These are phyloP conservation scores for Lasius platythorax DNA, from an alignment of 2,888 invertebrate genomes.

Conservation along the genomic window DNA sequence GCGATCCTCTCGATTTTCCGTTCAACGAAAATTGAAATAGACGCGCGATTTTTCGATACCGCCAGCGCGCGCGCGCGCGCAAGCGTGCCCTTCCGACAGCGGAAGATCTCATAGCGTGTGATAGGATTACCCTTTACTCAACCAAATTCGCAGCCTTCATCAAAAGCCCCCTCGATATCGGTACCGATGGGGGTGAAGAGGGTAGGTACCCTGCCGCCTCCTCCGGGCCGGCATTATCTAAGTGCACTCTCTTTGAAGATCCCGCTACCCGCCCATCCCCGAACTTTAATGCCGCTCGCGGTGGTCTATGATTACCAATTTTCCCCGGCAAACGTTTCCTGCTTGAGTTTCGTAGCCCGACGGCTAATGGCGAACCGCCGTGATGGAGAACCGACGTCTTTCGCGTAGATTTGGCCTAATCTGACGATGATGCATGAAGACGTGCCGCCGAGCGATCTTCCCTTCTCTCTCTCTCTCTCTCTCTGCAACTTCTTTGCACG, in stretches of 20 bases:
- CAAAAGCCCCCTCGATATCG: conserved; percentile 84
- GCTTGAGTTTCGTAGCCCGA: conserved; percentile 78
- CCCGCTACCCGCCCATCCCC: conserved; percentile 79
- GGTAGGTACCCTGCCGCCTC: conserved; percentile 65
- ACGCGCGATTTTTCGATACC: conserved; percentile 48
- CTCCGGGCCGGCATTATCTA: conserved; percentile 84
- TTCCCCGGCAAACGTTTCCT: conserved; percentile 84
- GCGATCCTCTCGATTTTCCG: conserved; percentile 45
- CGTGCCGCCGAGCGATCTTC: conserved; percentile 10
- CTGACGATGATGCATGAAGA: conserved; percentile 68
- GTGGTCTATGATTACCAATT: conserved; percentile 86
- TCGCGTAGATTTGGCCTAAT: conserved; percentile 67
- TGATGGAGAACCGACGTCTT: conserved; percentile 68
- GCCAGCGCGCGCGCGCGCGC: conserved; percentile 33
- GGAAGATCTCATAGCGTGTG: conserved; percentile 83
- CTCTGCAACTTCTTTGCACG: neutral
- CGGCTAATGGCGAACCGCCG: conserved; percentile 74
- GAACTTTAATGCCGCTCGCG: conserved; percentile 85
- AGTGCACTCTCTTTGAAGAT: conserved; percentile 86
- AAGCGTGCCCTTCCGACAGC: conserved; percentile 70
- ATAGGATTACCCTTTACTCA: conserved; percentile 86
- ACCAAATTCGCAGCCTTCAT: conserved; percentile 85
- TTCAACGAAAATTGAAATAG: conserved; percentile 54
- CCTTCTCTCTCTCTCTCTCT: neutral
- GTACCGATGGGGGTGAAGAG: conserved; percentile 63